Evolutionary conservation across 2,113 vertebrate species (phyloP), one percentile per base, ranked within the genome.

Genomic region (Himantopus leucocephalus): DNA sequence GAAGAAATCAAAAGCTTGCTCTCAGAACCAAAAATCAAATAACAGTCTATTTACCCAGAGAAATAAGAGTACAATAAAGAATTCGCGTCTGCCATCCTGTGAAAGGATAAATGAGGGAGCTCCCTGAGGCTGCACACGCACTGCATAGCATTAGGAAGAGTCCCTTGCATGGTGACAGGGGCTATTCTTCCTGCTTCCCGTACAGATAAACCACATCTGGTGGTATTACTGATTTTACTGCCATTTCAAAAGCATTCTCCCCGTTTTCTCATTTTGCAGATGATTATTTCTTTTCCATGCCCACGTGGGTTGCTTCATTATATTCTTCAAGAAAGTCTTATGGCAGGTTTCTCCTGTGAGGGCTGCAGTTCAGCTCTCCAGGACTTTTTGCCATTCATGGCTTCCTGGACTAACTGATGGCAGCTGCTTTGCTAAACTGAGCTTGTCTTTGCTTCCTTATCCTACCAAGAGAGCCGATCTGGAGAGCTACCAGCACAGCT

Each of bases 11-110:
- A 39, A 91, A 87, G 23, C 41, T 82, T 85, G 43, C n/a, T 87
- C 34, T 60, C 66, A 35, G 35, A 94, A 68, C 16, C 22, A 39
- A 87, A 94, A 78, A 52, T 56, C 76, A 78, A 91, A n/a, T n/a
- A 96, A 45, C n/a, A 75, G 14, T 32, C 48, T 92, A 10, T 95
- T 95, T 91, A 32, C 70, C 7, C 45, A 68, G 77, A 90, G 62
- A 96, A 96, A 68, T 71, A 96, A 53, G 80, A 68, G 27, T 29
- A 68, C 35, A 66, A 76, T 60, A 81, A 87, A 79, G 39, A 35
- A 64, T 60, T 63, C 3, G 3, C 1, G 0, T 30, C 59, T 59
- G 47, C 47, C 52, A 47, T 43, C 45, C 77, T 2, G 0, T 48
- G 84, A 32, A 87, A 75, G 30, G 27, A 60, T 78, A 45, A 63